These are phyloP conservation scores for Pseudopodoces humilis DNA, from an alignment of 2,113 vertebrate genomes.

Conservation along the genomic window DNA sequence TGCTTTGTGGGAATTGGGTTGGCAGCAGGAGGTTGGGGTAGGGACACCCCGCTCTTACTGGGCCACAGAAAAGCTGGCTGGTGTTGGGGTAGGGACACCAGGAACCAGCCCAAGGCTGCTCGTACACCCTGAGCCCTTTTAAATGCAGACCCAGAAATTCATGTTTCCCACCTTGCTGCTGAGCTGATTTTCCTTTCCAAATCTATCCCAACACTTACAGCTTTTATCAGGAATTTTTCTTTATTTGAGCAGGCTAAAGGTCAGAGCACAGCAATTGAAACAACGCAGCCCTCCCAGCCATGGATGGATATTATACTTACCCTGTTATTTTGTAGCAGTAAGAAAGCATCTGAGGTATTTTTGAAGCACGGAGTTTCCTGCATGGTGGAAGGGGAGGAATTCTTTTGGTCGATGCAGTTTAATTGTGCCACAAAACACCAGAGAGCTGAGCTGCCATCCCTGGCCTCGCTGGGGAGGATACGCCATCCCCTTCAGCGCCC, in stretches of 20 bases:
- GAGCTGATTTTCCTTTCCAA: not conserved
- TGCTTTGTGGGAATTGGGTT: not conserved
- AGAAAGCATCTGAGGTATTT: not conserved
- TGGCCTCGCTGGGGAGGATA: accelerated
- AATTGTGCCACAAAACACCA: not conserved
- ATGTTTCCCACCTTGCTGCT: not conserved
- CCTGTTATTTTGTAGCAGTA: not conserved
- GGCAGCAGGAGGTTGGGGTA: not conserved
- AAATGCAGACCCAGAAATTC: not conserved
- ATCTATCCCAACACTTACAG: not conserved
- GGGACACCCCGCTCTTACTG: accelerated
- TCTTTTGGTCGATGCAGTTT: not conserved
- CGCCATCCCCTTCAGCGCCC: accelerated
- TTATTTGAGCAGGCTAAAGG: not conserved
- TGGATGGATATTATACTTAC: not conserved
- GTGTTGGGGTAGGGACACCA: not conserved
- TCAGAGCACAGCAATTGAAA: not conserved
- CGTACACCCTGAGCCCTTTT: accelerated
- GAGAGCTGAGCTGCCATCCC: not conserved
- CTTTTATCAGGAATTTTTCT: not conserved
- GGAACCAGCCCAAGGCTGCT: not conserved
- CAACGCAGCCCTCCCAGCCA: not conserved
- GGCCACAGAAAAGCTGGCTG: not conserved
- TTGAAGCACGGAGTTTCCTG: not conserved
- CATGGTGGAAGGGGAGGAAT: not conserved